Evolutionary conservation across 2,113 vertebrate genomes (phyloP), one percentile per base, ranked within the genome.

Genomic region (Pycnonotus jocosus): DNA sequence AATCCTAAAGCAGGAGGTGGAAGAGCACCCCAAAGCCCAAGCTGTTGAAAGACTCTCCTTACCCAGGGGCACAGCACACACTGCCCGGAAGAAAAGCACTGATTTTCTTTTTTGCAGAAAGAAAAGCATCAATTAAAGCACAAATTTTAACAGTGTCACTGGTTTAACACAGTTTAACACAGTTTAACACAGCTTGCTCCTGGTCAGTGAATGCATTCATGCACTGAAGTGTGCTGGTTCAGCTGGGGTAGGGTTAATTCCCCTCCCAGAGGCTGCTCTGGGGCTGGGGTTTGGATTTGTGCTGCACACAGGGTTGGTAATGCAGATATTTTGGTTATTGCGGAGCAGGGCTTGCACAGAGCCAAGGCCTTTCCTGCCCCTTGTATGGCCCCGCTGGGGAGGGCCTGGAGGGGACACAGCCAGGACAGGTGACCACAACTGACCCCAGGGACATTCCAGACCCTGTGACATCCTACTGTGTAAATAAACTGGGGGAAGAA

Each of bases 371-470:
- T 15, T 60, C 9, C 51, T 66, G 69, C 12, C 4, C 37, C 37
- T 51, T 4, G 0, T 3, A 2, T 2, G 1, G 61, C 7, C 28
- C 7, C 0, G 0, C 15, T 51, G 51, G 45, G 57, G 40, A 54
- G 31, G 18, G 50, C 13, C 44, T 50, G 31, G 22, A 14, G 45
- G 33, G 33, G 4, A 54, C 70, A 69, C n/a, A 54, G 47, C n/a
- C 79, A 54, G 47, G 54, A 54, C 38, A 61, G 47, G 54, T 12
- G 70, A 61, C 38, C 40, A 8, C 5, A 68, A 1, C 2, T 53
- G 53, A 30, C 44, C 53, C 24, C 40, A 27, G 70, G 45, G 38
- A 47, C 12, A 15, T 3, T 8, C 30, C 78, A 68, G 23, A 12
- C 9, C 4, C 0, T 3, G 13, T 2, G 12, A 9, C 40, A 40